Conservation (phyloP, 1,140 invertebrate species). For the Choristoneura fumiferana region DNA sequence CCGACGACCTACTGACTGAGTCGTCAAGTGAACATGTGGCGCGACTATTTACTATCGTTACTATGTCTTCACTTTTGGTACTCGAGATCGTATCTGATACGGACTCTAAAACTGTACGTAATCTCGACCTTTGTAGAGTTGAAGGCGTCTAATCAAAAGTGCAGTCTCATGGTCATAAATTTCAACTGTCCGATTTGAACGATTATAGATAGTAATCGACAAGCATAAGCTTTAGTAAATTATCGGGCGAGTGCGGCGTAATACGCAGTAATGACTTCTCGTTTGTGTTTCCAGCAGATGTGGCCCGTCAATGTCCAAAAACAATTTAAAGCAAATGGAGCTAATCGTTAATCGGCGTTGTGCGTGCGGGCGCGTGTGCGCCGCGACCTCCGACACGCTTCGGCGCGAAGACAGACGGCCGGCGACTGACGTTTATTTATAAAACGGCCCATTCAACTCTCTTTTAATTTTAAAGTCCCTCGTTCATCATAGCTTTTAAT, state of each 20-base stretch:
- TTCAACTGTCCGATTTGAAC: constrained; percentile 3
- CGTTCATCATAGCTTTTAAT: neutral
- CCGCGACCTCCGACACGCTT: constrained; percentile 33
- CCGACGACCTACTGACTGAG: constrained; percentile 49
- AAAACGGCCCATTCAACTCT: constrained; percentile 54
- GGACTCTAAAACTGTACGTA: neutral
- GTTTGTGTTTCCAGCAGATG: constrained; percentile 27
- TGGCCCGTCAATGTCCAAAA: constrained; percentile 34
- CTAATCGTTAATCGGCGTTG: constrained; percentile 33
- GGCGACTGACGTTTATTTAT: constrained; percentile 47
- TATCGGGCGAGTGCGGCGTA: constrained; percentile 5
- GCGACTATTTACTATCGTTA: constrained; percentile 46
- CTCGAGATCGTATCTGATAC: neutral
- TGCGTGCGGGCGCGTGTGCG: constrained; percentile 19
- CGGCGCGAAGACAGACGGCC: constrained; percentile 20
- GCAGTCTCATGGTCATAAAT: constrained; percentile 15
- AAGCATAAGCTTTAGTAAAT: constrained; percentile 4
- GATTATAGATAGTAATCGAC: constrained; percentile 8
- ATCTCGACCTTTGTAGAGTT: constrained; percentile 9
- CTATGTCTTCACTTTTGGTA: constrained; percentile 23
- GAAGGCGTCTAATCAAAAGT: constrained; percentile 4
- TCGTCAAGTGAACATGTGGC: constrained; percentile 29
- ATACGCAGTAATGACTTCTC: constrained; percentile 4
- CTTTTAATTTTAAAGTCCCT: constrained; percentile 36
- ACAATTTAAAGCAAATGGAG: constrained; percentile 32